Conservation (phyloP, 2,797 vertebrate species). For the Sebastes taczanowskii region DNA sequence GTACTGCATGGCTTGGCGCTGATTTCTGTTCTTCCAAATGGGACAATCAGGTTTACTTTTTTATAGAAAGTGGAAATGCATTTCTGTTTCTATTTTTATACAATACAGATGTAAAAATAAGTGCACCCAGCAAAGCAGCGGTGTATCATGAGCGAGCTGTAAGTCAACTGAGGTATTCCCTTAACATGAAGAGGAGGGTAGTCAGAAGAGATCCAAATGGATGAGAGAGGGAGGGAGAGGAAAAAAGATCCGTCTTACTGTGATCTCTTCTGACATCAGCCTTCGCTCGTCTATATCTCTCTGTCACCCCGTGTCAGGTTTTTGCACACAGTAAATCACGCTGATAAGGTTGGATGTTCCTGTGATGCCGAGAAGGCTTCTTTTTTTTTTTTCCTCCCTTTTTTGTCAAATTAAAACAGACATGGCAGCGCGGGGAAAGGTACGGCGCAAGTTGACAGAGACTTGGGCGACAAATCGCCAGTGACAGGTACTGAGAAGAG, state of each 20-base stretch:
- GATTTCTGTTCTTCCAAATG: slow-evolving; percentile 3
- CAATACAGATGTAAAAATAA: slow-evolving; percentile 36
- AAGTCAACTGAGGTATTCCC: slow-evolving; percentile 54
- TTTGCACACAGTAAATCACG: slow-evolving; percentile 65
- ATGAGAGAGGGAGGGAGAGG: neutral
- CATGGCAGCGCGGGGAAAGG: slow-evolving; percentile 38
- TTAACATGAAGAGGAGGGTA: slow-evolving; percentile 35
- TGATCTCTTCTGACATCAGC: slow-evolving; percentile 76
- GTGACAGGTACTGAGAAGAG: slow-evolving; percentile 47
- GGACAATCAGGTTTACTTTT: slow-evolving; percentile 10
- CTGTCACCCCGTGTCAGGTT: slow-evolving; percentile 72
- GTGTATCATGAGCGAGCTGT: slow-evolving; percentile 17
- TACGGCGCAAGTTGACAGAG: slow-evolving; percentile 59
- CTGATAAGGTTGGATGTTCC: slow-evolving; percentile 73
- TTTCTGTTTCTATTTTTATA: slow-evolving; percentile 24
- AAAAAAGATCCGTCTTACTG: slow-evolving; percentile 38
- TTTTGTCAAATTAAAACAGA: slow-evolving; percentile 70
- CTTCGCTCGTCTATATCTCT: slow-evolving; percentile 70
- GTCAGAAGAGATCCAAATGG: slow-evolving; percentile 43
- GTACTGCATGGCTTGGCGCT: neutral
- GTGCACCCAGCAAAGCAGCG: slow-evolving; percentile 6
- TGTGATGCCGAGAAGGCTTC: slow-evolving; percentile 63
- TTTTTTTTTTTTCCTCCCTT: neutral
- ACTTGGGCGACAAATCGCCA: slow-evolving; percentile 44
- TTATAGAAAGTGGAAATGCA: slow-evolving; percentile 22